These are phyloP conservation scores for Amia ocellicauda DNA, from an alignment of 2,113 vertebrate genomes.

Conservation along the genomic window DNA sequence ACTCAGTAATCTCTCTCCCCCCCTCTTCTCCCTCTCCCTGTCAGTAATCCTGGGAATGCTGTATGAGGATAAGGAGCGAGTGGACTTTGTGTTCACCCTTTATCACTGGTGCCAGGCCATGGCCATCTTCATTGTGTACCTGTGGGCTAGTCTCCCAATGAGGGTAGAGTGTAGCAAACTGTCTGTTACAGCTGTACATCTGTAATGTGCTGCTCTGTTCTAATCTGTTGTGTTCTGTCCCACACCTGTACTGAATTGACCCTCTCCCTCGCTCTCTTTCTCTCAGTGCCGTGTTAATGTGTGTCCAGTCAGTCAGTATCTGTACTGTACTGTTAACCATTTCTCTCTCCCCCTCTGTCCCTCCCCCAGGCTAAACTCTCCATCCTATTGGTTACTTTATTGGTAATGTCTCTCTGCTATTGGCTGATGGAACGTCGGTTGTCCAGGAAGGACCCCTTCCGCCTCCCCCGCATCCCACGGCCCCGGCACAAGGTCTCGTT, in stretches of 20 bases:
- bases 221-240: too few relatives aligned
- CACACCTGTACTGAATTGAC: too few relatives aligned
- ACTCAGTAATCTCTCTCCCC: neutral
- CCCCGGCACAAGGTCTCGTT: slow-evolving; percentile 80
- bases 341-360: neutral
- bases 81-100: slow-evolving; percentile 93
- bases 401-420: slow-evolving; percentile 66
- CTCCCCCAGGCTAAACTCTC: slow-evolving; percentile 77
- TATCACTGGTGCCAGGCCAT: slow-evolving; percentile 96
- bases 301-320: too few relatives aligned
- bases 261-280: neutral
- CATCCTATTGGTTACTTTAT: slow-evolving; percentile 72
- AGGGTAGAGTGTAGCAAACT: slow-evolving; percentile 73
- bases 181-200: too few relatives aligned
- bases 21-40: neutral
- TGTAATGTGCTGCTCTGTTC: too few relatives aligned
- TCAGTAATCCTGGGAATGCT: slow-evolving; percentile 83
- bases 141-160: slow-evolving; percentile 83
- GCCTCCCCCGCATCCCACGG: slow-evolving; percentile 85
- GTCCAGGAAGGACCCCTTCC: slow-evolving; percentile 41
- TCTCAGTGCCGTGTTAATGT: too few relatives aligned
- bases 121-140: slow-evolving; percentile 86
- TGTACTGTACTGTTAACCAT: neutral
- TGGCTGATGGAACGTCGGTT: slow-evolving; percentile 82
- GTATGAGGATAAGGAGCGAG: slow-evolving; percentile 89